A percentile compares a stretch with the other conserved stretches of the same genome.
These are phyloP conservation scores for Nesogale talazaci DNA, from an alignment of 2,113 vertebrate species.

Conservation along the genomic window DNA sequence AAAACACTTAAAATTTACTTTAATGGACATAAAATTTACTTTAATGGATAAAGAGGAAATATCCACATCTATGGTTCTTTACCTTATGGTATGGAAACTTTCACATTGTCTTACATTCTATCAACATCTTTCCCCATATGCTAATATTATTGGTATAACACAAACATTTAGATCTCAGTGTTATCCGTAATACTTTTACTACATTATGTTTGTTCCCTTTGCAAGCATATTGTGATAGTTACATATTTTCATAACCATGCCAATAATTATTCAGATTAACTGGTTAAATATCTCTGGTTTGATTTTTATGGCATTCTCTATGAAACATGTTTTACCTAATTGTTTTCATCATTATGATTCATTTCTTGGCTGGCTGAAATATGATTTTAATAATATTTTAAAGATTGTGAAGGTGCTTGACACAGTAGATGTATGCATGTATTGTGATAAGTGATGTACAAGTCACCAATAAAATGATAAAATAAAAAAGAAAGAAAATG, in stretches of 20 bases:
- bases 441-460: too few relatives aligned
- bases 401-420: too few relatives aligned
- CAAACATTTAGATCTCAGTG: neutral
- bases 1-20: slow-evolving; percentile 2
- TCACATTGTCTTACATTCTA: neutral
- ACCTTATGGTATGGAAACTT: neutral
- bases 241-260: neutral
- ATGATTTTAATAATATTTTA: neutral
- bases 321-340: neutral
- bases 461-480: too few relatives aligned
- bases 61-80: neutral
- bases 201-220: neutral
- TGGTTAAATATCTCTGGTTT: neutral
- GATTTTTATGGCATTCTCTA: neutral
- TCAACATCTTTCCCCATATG: neutral
- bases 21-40: neutral
- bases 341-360: neutral
- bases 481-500: too few relatives aligned
- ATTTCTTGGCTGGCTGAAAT: neutral
- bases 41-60: neutral
- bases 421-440: too few relatives aligned
- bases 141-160: neutral
- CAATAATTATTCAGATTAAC: neutral
- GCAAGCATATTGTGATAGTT: neutral
- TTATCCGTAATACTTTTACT: neutral